phyloP scores from a whole-genome alignment of 2,888 invertebrate species.

The Leptarthrus brevirostris region DNA sequence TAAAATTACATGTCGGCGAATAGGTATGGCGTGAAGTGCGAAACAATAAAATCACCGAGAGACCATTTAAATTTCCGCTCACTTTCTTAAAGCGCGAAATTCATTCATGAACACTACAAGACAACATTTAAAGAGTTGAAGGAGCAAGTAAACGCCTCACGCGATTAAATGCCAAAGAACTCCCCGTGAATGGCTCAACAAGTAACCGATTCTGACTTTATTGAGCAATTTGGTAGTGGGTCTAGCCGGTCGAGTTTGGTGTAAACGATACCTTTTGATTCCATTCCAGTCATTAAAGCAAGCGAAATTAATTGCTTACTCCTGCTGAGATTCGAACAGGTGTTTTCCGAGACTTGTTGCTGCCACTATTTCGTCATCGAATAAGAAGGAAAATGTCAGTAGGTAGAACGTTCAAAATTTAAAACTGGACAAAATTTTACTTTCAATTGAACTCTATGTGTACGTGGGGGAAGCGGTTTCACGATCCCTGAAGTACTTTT shows the following conservation, averaged over 20 bases:
- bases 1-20: not conserved
- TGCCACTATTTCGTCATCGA: no score
- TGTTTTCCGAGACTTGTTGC: not conserved
- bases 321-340: conserved; percentile 20
- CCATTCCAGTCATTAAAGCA: no score
- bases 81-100: conserved; percentile 36
- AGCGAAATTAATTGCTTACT: conserved; percentile 27
- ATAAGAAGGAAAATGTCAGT: no score
- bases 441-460: no score
- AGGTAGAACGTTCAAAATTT: no score
- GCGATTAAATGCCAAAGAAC: conserved; percentile 6
- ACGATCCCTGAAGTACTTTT: no score
- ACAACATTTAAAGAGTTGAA: not conserved
- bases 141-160: conserved; percentile 26
- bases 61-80: conserved; percentile 13
- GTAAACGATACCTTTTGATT: no score
- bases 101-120: conserved; percentile 29
- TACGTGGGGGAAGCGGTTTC: no score
- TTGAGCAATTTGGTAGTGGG: conserved; percentile 13
- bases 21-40: conserved; percentile 10
- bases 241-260: no score
- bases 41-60: conserved; percentile 3
- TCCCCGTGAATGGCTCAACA: not conserved
- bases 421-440: no score
- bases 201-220: conserved; percentile 6